Base-by-base conservation (phyloP, 2,888 invertebrate genomes). In the Drosophila phalerata region DNA sequence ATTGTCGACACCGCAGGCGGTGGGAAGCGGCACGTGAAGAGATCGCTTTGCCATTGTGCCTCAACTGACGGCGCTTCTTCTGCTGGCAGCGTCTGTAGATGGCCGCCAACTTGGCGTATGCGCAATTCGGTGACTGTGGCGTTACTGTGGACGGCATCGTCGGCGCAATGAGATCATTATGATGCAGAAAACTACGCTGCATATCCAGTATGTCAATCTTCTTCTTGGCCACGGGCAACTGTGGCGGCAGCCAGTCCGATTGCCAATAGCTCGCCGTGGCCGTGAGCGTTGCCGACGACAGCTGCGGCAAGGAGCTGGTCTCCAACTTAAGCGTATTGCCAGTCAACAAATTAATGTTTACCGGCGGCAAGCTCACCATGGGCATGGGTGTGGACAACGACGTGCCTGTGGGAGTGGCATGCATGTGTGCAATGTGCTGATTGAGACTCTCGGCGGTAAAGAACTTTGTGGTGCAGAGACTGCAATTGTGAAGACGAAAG, bases 401-500 rank as follows among this genome's bases (percentile, higher is more conserved):
- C 5, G 60, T 19, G 6, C 63, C 15, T 17, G 51, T 43, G 1
- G 55, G 38, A n/a, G 75, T 38, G 22, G 30, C 60, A 67, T 87
- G 89, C 4, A 66, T 58, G 1, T 79, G 73, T 0, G 60, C 63
- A 30, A 79, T 79, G 34, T 92, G 92, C 37, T 92, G 91, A 32
- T 84, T 87, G 1, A 92, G 68, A 15, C 88, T 89, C 11, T 92
- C 91, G 2, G 85, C 68, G 0, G 91, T 90, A 40, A 92, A 91
- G 64, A 91, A 92, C 28, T 91, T 92, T 5, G 88, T 81, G 25
- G 83, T 85, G 63, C 92, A 92, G n/a, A 89, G 75, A 9, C 70
- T 82, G 45, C 92, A 92, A 4, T 90, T 89, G 56, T 91, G 88
- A 15, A 92, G 63, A 1, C 91, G 90, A 63, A 92, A 92, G 1